Conservation (phyloP, 2,113 vertebrate genomes). For the Perca fluviatilis region DNA sequence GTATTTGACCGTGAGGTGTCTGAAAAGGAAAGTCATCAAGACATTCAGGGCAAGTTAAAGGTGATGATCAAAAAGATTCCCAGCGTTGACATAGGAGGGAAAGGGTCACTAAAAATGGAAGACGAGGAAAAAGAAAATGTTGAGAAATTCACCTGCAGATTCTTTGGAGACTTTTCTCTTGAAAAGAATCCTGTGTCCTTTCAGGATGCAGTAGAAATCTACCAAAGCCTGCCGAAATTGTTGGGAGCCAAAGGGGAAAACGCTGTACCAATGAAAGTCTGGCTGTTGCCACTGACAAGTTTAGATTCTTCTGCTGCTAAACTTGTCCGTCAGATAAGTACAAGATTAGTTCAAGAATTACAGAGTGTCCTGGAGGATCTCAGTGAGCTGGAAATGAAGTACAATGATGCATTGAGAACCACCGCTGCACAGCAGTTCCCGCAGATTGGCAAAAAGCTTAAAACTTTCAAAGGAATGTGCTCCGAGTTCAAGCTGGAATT, state of each 20-base stretch:
- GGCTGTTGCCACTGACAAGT: conserved; percentile 71
- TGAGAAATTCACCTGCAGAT: conserved; percentile 69
- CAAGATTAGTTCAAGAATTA: conserved; percentile 13
- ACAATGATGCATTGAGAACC: conserved; percentile 61
- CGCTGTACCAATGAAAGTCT: conserved; percentile 74
- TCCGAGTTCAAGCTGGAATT: conserved; percentile 40
- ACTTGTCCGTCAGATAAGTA: conserved; percentile 65
- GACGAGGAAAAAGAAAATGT: not conserved
- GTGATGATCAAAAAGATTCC: conserved; percentile 19
- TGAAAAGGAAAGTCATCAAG: conserved; percentile 44
- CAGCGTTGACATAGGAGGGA: fast-evolving
- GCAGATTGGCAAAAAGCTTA: conserved; percentile 54
- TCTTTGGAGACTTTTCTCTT: conserved; percentile 73
- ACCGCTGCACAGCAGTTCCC: conserved; percentile 44
- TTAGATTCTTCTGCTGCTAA: conserved; percentile 67
- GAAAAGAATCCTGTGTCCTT: conserved; percentile 46
- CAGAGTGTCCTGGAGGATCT: conserved; percentile 57
- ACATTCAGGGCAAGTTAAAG: conserved; percentile 48
- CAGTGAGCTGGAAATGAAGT: conserved; percentile 56
- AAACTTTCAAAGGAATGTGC: conserved; percentile 46
- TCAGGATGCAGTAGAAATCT: conserved; percentile 68
- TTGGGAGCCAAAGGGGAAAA: conserved; percentile 60
- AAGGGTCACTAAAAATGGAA: conserved; percentile 11
- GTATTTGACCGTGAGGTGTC: conserved; percentile 72
- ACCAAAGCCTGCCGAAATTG: conserved; percentile 59